Evolutionary conservation across 2,888 invertebrate genomes (phyloP).

Genomic region (Synergus umbraculus): DNA sequence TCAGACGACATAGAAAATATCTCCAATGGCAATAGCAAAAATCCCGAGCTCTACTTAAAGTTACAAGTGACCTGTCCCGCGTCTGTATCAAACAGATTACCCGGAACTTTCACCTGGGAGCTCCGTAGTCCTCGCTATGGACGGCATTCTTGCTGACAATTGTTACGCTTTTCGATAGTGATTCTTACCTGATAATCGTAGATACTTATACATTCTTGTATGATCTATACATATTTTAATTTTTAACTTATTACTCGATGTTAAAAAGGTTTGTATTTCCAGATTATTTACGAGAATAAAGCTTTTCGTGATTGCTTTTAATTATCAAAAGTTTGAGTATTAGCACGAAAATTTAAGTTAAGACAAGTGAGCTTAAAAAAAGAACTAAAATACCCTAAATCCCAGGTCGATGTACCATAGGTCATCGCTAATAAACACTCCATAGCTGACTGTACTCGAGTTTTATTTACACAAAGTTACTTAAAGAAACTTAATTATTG

Average conservation of each 20-base stretch:
- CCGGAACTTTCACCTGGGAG: conserved; percentile 70
- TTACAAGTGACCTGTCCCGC: conserved; percentile 67
- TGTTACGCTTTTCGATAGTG: conserved; percentile 1
- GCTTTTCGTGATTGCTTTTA: conserved; percentile 40
- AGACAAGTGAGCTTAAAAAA: not conserved
- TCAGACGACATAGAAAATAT: conserved; percentile 65
- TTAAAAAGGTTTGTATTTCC: conserved; percentile 1
- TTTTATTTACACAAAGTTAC: conserved; percentile 58
- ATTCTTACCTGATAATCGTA: conserved; percentile 37
- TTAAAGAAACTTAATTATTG: conserved; percentile 59
- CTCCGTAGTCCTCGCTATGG: conserved; percentile 58
- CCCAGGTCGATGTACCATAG: not conserved
- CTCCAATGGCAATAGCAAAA: conserved; percentile 38
- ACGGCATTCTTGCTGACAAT: conserved; percentile 18
- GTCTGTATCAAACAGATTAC: conserved; percentile 68
- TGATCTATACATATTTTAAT: conserved; percentile 52
- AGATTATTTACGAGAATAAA: conserved; percentile 32
- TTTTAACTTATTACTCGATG: conserved; percentile 50
- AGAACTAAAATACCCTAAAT: not conserved
- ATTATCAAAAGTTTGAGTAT: not conserved
- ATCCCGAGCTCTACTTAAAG: conserved; percentile 67
- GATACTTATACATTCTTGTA: conserved; percentile 50
- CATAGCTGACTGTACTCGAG: conserved; percentile 41
- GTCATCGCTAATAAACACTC: conserved; percentile 17
- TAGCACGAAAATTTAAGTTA: not conserved